phyloP scores from a whole-genome alignment of 2,113 vertebrate species.

The Clarias macrocephalus region DNA sequence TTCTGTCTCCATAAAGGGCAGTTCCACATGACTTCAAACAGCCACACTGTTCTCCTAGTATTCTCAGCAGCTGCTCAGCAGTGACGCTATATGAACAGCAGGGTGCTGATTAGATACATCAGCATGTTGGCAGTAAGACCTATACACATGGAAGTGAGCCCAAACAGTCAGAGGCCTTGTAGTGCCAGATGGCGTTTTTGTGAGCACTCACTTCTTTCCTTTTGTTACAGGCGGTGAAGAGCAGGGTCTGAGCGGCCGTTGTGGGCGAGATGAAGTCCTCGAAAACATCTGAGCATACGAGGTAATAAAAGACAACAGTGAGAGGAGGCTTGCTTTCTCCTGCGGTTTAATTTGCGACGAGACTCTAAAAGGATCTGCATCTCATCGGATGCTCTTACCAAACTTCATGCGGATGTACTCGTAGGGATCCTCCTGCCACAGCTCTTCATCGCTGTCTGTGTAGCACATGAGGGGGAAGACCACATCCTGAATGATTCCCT shows the following conservation, averaged over 20 bases:
- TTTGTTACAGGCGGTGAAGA: constrained; percentile 98
- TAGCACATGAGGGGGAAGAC: constrained; percentile 94
- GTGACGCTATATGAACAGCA: constrained; percentile 20
- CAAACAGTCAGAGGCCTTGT: constrained; percentile 27
- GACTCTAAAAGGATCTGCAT: background rate
- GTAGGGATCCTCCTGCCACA: constrained; percentile 98
- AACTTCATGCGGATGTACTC: constrained; percentile 99
- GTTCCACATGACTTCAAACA: background rate
- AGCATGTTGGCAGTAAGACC: constrained; percentile 32
- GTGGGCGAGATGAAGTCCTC: constrained; percentile 99
- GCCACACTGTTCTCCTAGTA: background rate
- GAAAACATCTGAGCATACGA: constrained; percentile 86
- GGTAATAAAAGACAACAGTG: constrained; percentile 3
- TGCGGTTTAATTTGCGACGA: background rate
- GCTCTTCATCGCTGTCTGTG: constrained; percentile 96
- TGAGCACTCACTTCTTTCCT: constrained; percentile 88
- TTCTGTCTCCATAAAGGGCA: background rate
- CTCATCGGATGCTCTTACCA: constrained; percentile 70
- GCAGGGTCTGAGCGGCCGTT: constrained; percentile 93
- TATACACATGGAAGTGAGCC: constrained; percentile 8
- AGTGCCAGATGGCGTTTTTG: constrained; percentile 28
- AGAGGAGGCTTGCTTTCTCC: background rate
- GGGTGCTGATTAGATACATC: constrained; percentile 43
- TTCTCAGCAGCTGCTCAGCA: constrained; percentile 18
- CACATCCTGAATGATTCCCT: constrained; percentile 81